Base-by-base conservation (phyloP, 1,140 invertebrate species). In the Drosophila teissieri region DNA sequence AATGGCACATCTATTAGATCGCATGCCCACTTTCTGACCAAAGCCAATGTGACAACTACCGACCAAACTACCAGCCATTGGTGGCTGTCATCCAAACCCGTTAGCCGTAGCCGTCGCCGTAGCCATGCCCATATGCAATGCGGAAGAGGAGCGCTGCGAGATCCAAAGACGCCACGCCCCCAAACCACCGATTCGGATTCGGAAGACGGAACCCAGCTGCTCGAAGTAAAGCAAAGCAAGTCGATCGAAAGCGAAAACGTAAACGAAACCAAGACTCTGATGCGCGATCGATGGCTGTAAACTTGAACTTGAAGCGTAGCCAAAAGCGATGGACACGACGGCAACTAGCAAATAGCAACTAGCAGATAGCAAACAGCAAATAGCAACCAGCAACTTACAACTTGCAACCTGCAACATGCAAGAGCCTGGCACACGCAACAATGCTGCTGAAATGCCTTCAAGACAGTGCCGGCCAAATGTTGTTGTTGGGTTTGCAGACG, bases 251-350 rank as follows among this genome's bases (percentile, higher is more conserved):
- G 34, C 48, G 27, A 17, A 34, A 51, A 27, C 46, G 46, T 27
- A 8, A 48, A 64, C 37, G 22, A 31, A 51, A 11, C 45, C 46
- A 52, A 27, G 45, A 12, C 15, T 49, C 34, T 27, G 45, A 54
- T 51, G n/a, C 14, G 17, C n/a, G 17, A 40, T 40, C 46, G 48
- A 55, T 24, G 54, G 22, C 45, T 80, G 27, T 51, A 84, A 88
- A 90, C 84, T 88, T 88, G 85, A 88, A 88, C 84, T 89, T 90
- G 80, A 90, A 69, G 61, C 46, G 48, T 67, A 74, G 57, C 74
- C 64, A 64, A 72, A 68, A 55, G 51, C 46, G 45, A 53, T 53
- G 42, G 45, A 55, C 39, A 39, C 49, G 34, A 17, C 39, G 22
- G 14, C 22, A 19, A 42, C 42, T 4, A 14, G 40, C n/a, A 42